phyloP scores from a whole-genome alignment of 1,140 invertebrate genomes.

The Onthophagus taurus region DNA sequence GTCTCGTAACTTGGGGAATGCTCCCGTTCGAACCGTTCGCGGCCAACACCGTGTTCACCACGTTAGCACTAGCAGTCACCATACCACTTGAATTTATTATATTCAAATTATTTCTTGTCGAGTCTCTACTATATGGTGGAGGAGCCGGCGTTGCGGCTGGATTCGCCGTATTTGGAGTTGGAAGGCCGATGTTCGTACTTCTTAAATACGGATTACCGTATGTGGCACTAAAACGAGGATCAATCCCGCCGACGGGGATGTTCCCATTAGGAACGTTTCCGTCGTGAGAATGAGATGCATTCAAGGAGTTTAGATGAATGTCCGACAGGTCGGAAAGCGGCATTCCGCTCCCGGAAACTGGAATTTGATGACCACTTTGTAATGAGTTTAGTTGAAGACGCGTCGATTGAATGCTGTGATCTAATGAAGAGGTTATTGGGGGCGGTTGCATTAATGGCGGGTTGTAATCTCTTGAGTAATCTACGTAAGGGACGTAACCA shows the following conservation, averaged over 20 bases:
- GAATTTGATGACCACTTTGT: constrained; percentile 35
- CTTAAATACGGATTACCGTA: constrained; percentile 83
- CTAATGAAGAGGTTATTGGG: constrained; percentile 37
- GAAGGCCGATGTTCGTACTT: constrained; percentile 41
- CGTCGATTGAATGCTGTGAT: constrained; percentile 41
- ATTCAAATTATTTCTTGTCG: constrained; percentile 26
- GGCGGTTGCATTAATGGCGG: constrained; percentile 49
- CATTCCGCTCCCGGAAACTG: constrained; percentile 24
- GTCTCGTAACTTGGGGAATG: constrained; percentile 40
- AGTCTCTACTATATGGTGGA: constrained; percentile 50
- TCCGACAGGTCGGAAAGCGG: constrained; percentile 32
- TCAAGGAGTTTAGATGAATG: constrained; percentile 35
- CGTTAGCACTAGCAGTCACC: constrained; percentile 33
- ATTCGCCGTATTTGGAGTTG: constrained; percentile 54
- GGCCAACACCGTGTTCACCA: constrained; percentile 28
- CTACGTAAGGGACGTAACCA: constrained; percentile 81
- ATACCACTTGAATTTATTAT: constrained; percentile 26
- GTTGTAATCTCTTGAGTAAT: constrained; percentile 75
- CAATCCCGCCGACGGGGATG: constrained; percentile 53
- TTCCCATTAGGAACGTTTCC: constrained; percentile 40
- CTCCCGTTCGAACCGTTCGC: constrained; percentile 39
- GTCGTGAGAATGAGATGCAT: too few species aligned
- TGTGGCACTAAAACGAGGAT: constrained; percentile 76
- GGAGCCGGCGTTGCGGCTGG: constrained; percentile 68
- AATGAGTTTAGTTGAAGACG: constrained; percentile 35